A percentile compares a stretch with the other conserved stretches of the same genome.
phyloP scores from a whole-genome alignment of 2,797 vertebrate species.

The Macrochelys suwanniensis region DNA sequence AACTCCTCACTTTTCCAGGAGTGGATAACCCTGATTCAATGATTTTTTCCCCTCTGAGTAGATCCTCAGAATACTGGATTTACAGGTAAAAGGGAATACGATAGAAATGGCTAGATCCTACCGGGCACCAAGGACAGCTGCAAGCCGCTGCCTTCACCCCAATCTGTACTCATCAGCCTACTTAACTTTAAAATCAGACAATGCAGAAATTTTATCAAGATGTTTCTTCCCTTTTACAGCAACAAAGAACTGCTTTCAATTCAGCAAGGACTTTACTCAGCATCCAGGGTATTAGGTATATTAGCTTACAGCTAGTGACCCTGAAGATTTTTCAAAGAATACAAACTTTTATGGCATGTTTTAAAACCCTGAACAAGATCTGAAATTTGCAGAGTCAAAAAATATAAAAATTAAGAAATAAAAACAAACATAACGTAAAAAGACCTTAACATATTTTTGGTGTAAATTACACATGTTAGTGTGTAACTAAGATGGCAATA shows the following conservation, averaged over 20 bases:
- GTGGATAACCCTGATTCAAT: background rate
- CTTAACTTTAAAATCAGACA: background rate
- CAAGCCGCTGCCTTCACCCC: background rate
- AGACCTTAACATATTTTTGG: background rate
- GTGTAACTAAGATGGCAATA: slow-evolving; percentile 29
- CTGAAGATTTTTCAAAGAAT: background rate
- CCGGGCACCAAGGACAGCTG: background rate
- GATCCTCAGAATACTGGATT: background rate
- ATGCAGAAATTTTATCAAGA: background rate
- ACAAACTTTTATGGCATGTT: background rate
- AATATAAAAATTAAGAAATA: background rate
- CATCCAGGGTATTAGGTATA: background rate
- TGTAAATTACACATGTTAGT: background rate
- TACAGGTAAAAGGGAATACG: background rate
- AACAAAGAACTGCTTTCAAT: background rate
- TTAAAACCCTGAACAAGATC: background rate
- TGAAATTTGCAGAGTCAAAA: background rate
- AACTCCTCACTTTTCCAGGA: background rate
- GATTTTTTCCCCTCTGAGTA: background rate
- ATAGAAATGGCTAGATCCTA: background rate
- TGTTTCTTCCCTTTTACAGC: background rate
- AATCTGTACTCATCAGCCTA: background rate
- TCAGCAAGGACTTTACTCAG: background rate
- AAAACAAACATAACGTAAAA: background rate
- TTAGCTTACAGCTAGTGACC: background rate